phyloP scores from a whole-genome alignment of 1,140 invertebrate species.

The Gryon sp. region DNA sequence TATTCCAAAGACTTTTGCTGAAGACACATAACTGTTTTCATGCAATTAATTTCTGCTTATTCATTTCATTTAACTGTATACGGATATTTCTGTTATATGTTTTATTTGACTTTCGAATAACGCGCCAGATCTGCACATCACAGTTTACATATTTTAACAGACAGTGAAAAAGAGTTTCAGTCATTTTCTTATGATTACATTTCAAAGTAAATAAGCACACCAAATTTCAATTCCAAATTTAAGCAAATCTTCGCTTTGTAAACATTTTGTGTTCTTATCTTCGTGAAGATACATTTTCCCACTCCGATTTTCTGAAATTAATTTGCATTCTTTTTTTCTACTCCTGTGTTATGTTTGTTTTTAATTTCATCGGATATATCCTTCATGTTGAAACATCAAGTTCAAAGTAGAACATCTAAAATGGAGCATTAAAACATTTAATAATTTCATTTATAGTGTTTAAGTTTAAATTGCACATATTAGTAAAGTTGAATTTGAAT shows the following conservation, averaged over 20 bases:
- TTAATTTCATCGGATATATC: too few relatives aligned
- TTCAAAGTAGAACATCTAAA: too few relatives aligned
- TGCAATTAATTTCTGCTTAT: slow-evolving; percentile 47
- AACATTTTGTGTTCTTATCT: background rate
- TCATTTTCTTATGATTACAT: slow-evolving; percentile 4
- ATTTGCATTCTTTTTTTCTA: too few relatives aligned
- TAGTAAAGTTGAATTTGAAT: too few relatives aligned
- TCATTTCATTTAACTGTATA: slow-evolving; percentile 24
- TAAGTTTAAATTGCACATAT: too few relatives aligned
- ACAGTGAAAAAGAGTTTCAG: background rate
- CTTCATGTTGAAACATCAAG: too few relatives aligned
- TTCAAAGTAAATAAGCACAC: slow-evolving; percentile 17
- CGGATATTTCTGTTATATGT: slow-evolving; percentile 11
- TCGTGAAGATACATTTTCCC: too few relatives aligned
- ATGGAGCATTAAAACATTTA: background rate
- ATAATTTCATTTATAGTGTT: background rate
- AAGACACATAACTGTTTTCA: slow-evolving; percentile 42
- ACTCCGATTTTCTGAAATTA: too few relatives aligned
- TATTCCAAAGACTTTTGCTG: slow-evolving; percentile 46
- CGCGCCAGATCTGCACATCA: slow-evolving; percentile 1
- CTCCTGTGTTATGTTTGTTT: too few relatives aligned
- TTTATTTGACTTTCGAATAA: slow-evolving; percentile 39
- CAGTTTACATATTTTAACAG: slow-evolving; percentile 17
- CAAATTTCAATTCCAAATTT: background rate
- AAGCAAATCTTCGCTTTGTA: background rate